Evolutionary conservation across 2,888 invertebrate species (phyloP).

Genomic region (Megaustenia siamemsis): DNA sequence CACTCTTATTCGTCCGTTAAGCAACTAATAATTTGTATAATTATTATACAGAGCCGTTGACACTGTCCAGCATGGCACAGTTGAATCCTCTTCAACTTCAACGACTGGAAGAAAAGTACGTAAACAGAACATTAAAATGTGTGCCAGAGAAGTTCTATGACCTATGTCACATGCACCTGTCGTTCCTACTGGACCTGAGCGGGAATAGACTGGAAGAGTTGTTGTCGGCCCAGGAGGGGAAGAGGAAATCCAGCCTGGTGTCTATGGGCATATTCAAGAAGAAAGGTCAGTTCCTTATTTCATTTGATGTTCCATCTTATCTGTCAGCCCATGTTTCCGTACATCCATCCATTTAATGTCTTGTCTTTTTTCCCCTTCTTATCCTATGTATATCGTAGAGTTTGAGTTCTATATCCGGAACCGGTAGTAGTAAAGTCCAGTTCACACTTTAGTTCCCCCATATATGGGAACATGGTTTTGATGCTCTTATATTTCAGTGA

Average conservation of each 20-base stretch:
- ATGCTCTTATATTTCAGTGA: too few species aligned
- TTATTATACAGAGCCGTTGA: conserved; percentile 14
- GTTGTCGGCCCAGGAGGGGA: conserved; percentile 56
- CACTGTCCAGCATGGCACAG: conserved; percentile 22
- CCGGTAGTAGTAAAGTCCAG: too few species aligned
- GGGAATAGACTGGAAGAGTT: conserved; percentile 86
- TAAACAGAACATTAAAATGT: conserved; percentile 69
- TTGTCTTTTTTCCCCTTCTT: too few species aligned
- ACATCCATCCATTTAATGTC: too few species aligned
- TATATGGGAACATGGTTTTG: too few species aligned
- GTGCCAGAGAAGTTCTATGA: conserved; percentile 92
- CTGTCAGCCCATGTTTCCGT: too few species aligned
- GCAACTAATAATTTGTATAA: too few species aligned
- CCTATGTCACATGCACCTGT: conserved; percentile 94
- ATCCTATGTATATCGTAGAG: too few species aligned
- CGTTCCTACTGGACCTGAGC: conserved; percentile 92
- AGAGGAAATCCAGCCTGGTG: conserved; percentile 14
- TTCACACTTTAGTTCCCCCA: too few species aligned
- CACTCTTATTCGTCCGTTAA: too few species aligned
- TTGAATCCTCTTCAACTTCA: conserved; percentile 61
- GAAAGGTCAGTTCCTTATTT: conserved; percentile 17
- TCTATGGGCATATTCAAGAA: conserved; percentile 16
- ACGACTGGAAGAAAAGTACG: conserved; percentile 70
- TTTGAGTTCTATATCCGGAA: too few species aligned
- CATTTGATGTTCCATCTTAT: too few species aligned